Base-by-base conservation (phyloP, 2,797 vertebrate genomes). In the Graptemys geographica region DNA sequence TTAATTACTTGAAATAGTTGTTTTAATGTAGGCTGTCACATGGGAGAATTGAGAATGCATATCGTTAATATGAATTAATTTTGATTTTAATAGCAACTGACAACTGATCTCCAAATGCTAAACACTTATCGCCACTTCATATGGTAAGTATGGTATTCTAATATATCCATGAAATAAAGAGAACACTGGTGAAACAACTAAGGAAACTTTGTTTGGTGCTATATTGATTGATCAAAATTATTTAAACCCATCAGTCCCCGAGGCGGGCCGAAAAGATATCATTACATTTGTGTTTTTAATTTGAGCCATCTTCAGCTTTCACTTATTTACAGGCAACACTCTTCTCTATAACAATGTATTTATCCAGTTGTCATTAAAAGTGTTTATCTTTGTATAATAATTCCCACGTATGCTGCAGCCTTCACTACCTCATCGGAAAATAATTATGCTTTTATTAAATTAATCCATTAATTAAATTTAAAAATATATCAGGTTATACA, bases 11-110 rank as follows among this genome's bases (percentile, higher is more conserved):
- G 98, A 97, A 97, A 94, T 98, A 97, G 97, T 97, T 98, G 97
- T 97, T 97, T 98, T 98, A 98, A 98, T 98, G 98, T 97, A 98
- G 98, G 97, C 97, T 98, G 97, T 97, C 98, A 97, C 97, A 97
- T 96, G 97, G 98, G 98, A 98, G 97, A 96, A 96, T 89, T 97
- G 98, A 97, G 97, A 97, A 98, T 95, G 98, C 98, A 98, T 98
- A 98, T 98, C 95, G 98, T 98, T 98, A 98, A 98, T 98, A 96
- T 93, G 98, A 98, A 98, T 98, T 98, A 98, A 98, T 98, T 98
- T 98, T 98, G 98, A 98, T 97, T 98, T 97, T 98, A 98, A 98
- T 98, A 93, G 96, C 97, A 96, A 94, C 97, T 98, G 98, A 98
- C 98, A 98, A 97, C 87, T 96, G 82, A 95, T 97, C 98, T 98